A percentile compares a stretch with the other conserved stretches of the same genome.
phyloP scores from a whole-genome alignment of 2,797 vertebrate genomes.

The Syncerus caffer region DNA sequence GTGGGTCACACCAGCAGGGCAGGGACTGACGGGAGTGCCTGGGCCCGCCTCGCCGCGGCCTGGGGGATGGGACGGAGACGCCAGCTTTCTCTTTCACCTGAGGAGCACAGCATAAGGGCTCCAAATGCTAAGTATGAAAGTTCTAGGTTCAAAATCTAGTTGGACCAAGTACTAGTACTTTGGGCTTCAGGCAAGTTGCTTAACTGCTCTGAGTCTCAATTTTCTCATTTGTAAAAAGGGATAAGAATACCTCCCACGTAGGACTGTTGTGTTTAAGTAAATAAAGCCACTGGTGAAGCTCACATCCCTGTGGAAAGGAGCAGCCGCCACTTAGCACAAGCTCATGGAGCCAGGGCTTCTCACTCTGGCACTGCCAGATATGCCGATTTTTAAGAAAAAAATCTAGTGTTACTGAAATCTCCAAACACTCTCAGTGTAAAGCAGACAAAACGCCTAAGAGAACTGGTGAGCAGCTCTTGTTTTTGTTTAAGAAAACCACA shows the following conservation, averaged over 20 bases:
- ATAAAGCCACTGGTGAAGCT: not conserved
- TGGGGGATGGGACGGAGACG: not conserved
- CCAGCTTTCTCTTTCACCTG: not conserved
- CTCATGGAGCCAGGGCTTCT: not conserved
- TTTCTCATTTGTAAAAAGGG: not conserved
- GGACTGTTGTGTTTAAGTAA: not conserved
- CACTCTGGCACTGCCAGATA: not conserved
- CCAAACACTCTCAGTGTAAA: not conserved
- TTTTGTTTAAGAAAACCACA: constrained; percentile 23
- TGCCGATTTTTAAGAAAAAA: not conserved
- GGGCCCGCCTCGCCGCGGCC: not conserved
- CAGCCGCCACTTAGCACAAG: not conserved
- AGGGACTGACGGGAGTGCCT: not conserved
- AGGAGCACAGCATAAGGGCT: not conserved
- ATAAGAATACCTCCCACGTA: not conserved
- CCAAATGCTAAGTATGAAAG: not conserved
- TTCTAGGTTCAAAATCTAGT: not conserved
- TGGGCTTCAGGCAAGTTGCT: not conserved
- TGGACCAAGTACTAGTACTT: not conserved
- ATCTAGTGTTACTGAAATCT: not conserved
- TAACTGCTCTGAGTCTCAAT: not conserved
- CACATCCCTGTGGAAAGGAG: not conserved
- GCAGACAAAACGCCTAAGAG: not conserved
- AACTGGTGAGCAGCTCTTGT: not conserved
- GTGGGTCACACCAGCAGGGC: not conserved